A percentile compares a stretch with the other conserved stretches of the same genome.
These are phyloP conservation scores for Galleria mellonella DNA, from an alignment of 1,140 invertebrate species.

Conservation along the genomic window DNA sequence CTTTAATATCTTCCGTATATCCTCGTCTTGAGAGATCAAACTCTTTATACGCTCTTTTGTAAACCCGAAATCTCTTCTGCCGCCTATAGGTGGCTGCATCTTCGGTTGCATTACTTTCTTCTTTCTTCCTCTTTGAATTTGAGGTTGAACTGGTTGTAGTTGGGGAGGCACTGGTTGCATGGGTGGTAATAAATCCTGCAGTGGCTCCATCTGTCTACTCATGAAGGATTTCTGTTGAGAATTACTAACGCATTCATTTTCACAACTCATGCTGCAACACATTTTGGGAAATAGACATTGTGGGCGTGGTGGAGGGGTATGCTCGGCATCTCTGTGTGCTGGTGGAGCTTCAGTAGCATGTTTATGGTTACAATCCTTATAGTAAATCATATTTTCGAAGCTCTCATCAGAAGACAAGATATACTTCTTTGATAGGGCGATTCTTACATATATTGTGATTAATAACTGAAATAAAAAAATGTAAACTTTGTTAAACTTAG, in stretches of 20 bases:
- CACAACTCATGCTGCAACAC: conserved; percentile 42
- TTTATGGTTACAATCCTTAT: conserved; percentile 52
- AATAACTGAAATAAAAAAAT: no score
- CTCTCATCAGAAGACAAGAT: conserved; percentile 46
- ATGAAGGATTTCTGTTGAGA: conserved; percentile 12
- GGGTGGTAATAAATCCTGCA: conserved; percentile 8
- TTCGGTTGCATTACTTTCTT: conserved; percentile 15
- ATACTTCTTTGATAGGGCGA: no score
- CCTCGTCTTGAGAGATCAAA: conserved; percentile 49
- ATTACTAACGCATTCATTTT: conserved; percentile 31
- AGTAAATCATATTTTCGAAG: conserved; percentile 57
- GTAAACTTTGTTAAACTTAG: no score
- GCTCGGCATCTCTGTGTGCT: conserved; percentile 3
- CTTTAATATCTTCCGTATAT: conserved; percentile 60
- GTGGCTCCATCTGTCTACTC: conserved; percentile 7
- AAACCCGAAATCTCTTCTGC: conserved; percentile 34
- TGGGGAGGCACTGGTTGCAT: conserved; percentile 7
- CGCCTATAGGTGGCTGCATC: conserved; percentile 17
- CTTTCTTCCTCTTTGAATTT: conserved; percentile 9
- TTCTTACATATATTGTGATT: no score
- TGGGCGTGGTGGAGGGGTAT: neutral
- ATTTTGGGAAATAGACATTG: conserved; percentile 28
- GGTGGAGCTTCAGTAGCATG: neutral
- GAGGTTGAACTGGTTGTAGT: conserved; percentile 5
- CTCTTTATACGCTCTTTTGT: conserved; percentile 51